Percentiles rank a stretch among this genome's conserved stretches.
These are phyloP conservation scores for Leptinotarsa tumamoca DNA, from an alignment of 2,888 invertebrate genomes.

Conservation along the genomic window DNA sequence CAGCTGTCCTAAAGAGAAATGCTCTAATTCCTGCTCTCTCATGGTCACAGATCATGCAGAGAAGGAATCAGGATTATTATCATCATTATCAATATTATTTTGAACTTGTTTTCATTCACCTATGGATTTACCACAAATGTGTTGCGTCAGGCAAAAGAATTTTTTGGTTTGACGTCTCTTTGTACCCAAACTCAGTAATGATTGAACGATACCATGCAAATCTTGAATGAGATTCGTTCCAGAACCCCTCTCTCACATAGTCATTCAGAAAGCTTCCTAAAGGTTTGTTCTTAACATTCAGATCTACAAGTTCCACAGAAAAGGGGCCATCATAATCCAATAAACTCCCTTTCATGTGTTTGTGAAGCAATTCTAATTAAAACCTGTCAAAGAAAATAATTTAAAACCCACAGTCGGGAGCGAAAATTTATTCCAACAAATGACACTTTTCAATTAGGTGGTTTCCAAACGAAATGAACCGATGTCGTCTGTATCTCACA, in stretches of 20 bases:
- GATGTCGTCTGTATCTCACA: conserved; percentile 7
- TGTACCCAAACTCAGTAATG: too few species aligned
- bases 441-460: conserved; percentile 24
- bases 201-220: too few species aligned
- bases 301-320: conserved; percentile 22
- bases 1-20: too few species aligned
- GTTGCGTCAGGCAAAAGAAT: too few species aligned
- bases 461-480: conserved; percentile 4
- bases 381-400: conserved; percentile 36
- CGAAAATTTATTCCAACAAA: conserved; percentile 24
- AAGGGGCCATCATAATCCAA: conserved; percentile 31
- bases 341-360: conserved; percentile 28
- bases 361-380: conserved; percentile 32
- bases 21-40: too few species aligned
- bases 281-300: conserved; percentile 2
- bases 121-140: too few species aligned
- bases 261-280: neutral
- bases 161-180: too few species aligned
- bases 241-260: neutral
- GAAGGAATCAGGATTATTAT: too few species aligned
- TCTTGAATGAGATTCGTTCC: too few species aligned
- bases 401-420: conserved; percentile 26
- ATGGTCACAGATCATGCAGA: too few species aligned
- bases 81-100: too few species aligned
- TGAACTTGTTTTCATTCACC: too few species aligned